Base-by-base conservation (phyloP, 2,797 vertebrate species). In the Jordanella pulchra region DNA sequence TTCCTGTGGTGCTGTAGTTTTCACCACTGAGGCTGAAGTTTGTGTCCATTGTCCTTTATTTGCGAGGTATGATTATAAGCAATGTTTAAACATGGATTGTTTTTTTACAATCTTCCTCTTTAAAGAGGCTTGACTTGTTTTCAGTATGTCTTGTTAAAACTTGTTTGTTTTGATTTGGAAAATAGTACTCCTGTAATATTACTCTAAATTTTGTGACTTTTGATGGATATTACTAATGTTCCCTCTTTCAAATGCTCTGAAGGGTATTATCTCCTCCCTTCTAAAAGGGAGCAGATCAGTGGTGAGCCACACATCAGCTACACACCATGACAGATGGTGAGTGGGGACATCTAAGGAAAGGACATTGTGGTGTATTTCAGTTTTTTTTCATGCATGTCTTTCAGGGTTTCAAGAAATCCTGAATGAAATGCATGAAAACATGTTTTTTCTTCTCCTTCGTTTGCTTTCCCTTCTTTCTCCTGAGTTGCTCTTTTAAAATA, bases 301-400 rank as follows among this genome's bases (percentile, higher is more conserved):
- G 66, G 71, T 51, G 23, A 67, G 54, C 53, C 25, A 6, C 58
- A 47, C 18, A 42, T 73, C 72, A 73, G 63, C 14, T n/a, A 67
- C 69, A 76, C 28, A 78, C 28, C 71, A 67, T 83, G 81, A 84
- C 83, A 87, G 66, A 74, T 64, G 67, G 74, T 51, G 25, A 71
- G 84, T 79, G 83, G 71, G 77, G 87, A 90, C 87, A 88, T 87
- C 79, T 90, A 89, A 84, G 87, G 88, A 68, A 78, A 85, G 81
- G 70, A 68, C 82, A 69, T 48, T 51, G 67, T 69, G 67, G 58
- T 76, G 51, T 51, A 39, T 39, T 39, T 39, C 9, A 39, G 35
- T 4, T 4, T 39, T 39, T n/a, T 39, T 39, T 39, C 35, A 39
- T 39, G 35, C 35, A 35, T 39, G 35, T 39, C 35, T 39, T 39